Conservation (phyloP, 2,113 vertebrate genomes). For the Lonchura striata region DNA sequence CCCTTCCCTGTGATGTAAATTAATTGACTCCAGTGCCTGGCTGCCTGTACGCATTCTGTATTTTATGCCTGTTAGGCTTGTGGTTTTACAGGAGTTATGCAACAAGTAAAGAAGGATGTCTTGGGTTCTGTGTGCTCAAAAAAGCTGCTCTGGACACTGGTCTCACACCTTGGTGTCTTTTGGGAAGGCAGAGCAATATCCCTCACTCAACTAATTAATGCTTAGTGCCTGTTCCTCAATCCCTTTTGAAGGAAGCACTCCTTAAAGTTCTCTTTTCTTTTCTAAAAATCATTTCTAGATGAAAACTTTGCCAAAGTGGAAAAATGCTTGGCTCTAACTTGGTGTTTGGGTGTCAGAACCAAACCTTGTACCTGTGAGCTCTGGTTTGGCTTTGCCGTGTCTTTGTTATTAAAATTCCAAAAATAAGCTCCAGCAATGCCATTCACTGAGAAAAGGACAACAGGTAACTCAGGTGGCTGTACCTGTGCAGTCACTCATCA, state of each 20-base stretch:
- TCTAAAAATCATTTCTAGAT: background rate
- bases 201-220: background rate
- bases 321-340: background rate
- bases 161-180: background rate
- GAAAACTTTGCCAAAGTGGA: background rate
- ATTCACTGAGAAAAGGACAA: background rate
- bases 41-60: background rate
- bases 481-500: background rate
- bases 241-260: background rate
- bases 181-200: background rate
- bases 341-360: background rate
- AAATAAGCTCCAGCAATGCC: background rate
- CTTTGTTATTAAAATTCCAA: background rate
- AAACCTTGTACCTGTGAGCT: background rate
- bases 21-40: background rate
- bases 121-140: background rate
- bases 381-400: background rate
- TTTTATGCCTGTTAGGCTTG: background rate
- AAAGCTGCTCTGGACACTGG: background rate
- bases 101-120: constrained; percentile 8
- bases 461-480: background rate
- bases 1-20: background rate
- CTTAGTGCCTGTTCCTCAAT: fast-evolving
- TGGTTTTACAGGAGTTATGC: constrained; percentile 3
- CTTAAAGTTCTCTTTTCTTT: background rate